Conservation (phyloP, 2,113 vertebrate species). For the Phainopepla nitens region DNA sequence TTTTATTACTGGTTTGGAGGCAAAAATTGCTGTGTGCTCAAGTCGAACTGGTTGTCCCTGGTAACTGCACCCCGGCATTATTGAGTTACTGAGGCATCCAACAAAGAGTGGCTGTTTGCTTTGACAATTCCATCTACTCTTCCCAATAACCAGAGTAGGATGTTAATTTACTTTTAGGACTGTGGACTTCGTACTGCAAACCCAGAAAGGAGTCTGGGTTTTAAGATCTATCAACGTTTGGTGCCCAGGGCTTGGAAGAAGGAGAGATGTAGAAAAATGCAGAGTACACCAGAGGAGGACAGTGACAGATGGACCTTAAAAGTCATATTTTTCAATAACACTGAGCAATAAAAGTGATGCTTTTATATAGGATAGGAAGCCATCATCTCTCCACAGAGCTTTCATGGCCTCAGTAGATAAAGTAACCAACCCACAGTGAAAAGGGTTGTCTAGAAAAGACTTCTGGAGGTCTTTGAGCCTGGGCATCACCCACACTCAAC, state of each 20-base stretch:
- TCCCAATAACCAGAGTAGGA: background rate
- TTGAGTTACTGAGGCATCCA: background rate
- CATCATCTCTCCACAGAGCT: background rate
- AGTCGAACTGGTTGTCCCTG: background rate
- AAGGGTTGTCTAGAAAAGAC: background rate
- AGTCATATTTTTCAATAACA: background rate
- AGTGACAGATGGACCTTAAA: fast-evolving
- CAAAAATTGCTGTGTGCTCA: background rate
- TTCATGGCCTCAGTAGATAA: background rate
- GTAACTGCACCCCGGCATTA: background rate
- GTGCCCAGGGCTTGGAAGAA: background rate
- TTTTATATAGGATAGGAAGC: background rate
- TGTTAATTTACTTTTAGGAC: background rate
- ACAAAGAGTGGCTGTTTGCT: background rate
- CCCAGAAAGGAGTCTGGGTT: background rate
- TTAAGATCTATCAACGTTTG: background rate
- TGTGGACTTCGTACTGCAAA: slow-evolving; percentile 5
- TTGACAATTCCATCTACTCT: background rate
- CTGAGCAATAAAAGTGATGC: background rate
- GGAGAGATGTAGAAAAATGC: background rate
- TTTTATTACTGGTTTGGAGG: slow-evolving; percentile 17
- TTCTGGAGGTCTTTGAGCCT: background rate
- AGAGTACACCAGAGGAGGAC: background rate
- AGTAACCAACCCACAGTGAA: background rate
- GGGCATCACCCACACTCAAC: background rate